Percentiles rank a stretch among this genome's conserved stretches.
Conservation (phyloP, 2,797 vertebrate species). For the Gymnocypris eckloni region DNA sequence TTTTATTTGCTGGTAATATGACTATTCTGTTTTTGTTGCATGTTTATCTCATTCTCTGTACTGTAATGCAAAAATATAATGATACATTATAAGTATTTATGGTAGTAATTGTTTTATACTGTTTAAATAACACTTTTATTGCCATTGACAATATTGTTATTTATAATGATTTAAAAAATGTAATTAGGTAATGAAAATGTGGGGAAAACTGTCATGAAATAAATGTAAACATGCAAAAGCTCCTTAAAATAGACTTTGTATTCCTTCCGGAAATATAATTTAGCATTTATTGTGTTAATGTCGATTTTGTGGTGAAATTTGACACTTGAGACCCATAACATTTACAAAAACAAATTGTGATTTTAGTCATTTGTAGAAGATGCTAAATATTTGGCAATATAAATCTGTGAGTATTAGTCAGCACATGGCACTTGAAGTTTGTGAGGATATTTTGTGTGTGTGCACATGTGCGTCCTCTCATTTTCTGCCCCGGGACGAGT, state of each 20-base stretch:
- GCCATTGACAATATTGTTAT: not conserved
- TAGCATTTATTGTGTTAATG: not conserved
- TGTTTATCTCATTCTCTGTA: not conserved
- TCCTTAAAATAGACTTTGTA: not conserved
- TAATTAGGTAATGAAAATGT: not conserved
- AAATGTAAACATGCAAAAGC: not conserved
- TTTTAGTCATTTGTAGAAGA: not conserved
- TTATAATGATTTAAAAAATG: not conserved
- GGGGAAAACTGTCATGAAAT: not conserved
- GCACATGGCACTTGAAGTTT: not conserved
- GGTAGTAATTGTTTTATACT: not conserved
- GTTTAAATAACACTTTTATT: not conserved
- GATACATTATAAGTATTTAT: not conserved
- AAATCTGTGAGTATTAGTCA: not conserved
- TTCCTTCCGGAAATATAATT: not conserved
- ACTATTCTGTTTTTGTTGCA: not conserved
- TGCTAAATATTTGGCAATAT: not conserved
- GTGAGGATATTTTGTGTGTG: not conserved
- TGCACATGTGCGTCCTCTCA: constrained; percentile 25
- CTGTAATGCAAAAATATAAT: not conserved
- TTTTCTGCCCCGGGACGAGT: not conserved
- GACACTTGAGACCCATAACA: not conserved
- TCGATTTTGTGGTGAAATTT: not conserved
- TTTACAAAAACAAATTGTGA: not conserved
- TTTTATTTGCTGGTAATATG: not conserved